Evolutionary conservation across 2,797 vertebrate species (phyloP).

Genomic region (Antennarius maculatus): DNA sequence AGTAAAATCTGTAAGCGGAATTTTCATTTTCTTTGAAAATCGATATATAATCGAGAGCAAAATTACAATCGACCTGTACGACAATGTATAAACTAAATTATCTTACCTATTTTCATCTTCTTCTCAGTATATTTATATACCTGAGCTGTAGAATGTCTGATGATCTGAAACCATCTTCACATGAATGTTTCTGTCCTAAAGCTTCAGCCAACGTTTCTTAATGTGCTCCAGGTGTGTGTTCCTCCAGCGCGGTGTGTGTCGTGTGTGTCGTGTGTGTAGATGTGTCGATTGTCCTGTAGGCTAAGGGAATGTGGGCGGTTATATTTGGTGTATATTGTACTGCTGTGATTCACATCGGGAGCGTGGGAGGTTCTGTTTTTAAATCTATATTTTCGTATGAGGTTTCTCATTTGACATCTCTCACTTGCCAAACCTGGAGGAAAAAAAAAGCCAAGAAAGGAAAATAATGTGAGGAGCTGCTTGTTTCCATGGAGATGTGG

Average conservation of each 20-base stretch:
- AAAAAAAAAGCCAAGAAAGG: slow-evolving; percentile 5
- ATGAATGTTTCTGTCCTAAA: not conserved
- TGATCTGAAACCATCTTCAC: not conserved
- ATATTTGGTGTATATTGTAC: slow-evolving; percentile 11
- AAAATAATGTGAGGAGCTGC: slow-evolving; percentile 54
- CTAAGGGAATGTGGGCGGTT: slow-evolving; percentile 6
- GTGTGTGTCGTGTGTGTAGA: not conserved
- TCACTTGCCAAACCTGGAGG: slow-evolving; percentile 41
- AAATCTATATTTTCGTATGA: slow-evolving; percentile 46
- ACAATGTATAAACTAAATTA: too few species aligned
- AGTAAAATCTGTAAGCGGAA: too few species aligned
- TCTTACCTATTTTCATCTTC: too few species aligned
- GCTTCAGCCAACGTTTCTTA: not conserved
- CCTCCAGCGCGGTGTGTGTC: not conserved
- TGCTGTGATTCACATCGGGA: slow-evolving; percentile 45
- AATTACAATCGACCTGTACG: too few species aligned
- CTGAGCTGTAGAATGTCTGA: too few species aligned
- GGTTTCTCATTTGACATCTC: slow-evolving; percentile 51
- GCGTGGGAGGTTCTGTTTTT: slow-evolving; percentile 52
- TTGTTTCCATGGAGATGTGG: slow-evolving; percentile 70
- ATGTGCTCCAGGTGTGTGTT: too few species aligned
- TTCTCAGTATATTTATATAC: too few species aligned
- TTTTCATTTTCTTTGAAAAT: too few species aligned
- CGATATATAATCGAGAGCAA: too few species aligned
- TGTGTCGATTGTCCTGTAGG: not conserved